Evolutionary conservation across 2,888 invertebrate genomes (phyloP), one percentile per base, ranked within the genome.

Genomic region (Phalera bucephala): DNA sequence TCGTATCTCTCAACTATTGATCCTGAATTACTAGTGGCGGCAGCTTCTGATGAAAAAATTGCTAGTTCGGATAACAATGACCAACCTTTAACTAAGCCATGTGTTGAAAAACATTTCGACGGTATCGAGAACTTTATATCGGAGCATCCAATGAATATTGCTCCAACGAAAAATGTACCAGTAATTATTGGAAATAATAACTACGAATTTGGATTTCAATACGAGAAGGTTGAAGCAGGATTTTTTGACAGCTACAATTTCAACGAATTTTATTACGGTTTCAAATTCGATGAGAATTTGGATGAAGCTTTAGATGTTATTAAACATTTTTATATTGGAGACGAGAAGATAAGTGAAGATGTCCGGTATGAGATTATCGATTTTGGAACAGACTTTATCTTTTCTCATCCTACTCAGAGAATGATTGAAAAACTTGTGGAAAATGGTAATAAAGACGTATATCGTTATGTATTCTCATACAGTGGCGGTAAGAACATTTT

Each of bases 1-100:
- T 19, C 35, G 7, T 70, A 64, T 30, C 38, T 72, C 1, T 33
- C 51, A 11, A 43, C 15, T 15, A 33, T 31, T 7, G 42, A 50
- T 12, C 10, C 48, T 19, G 31, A 33, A 10, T 31, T 39, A 6
- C 38, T 53, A 1, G 33, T 42, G 14, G 43, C 33, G 9, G 45
- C 50, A 5, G 15, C 45, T 10, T 7, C 6, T 9, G 39, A 44
- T 2, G 25, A 25, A 7, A 7, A 25, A 1, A 25, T 25, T 12
- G 1, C 11, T 12, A 11, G 12, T 25, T 8, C 8, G 6, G 25
- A 25, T 25, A 12, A 8, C 6, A 25, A 12, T 6, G 10, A 15
- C 9, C 15, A 15, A 4, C 19, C 19, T 2, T 4, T 23, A n/a
- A 45, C 45, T 22, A 27, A 26, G 11, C 50, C 52, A 3, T 56